These are phyloP conservation scores for Drosophila erecta DNA, from an alignment of 1,140 invertebrate genomes.

Conservation along the genomic window DNA sequence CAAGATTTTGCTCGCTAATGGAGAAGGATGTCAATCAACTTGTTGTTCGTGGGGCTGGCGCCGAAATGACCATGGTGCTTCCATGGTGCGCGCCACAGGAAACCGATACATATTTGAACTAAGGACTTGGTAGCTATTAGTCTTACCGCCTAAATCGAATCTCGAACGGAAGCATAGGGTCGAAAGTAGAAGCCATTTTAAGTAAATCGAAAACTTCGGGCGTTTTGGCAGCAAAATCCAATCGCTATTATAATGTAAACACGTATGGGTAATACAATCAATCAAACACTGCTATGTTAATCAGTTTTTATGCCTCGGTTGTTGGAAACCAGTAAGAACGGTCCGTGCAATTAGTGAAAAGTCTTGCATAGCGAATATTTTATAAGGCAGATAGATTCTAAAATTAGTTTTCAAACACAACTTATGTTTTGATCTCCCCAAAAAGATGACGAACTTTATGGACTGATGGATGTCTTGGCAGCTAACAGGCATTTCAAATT, in stretches of 20 bases:
- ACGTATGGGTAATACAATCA: conserved; percentile 61
- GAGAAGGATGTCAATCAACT: conserved; percentile 67
- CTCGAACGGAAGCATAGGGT: conserved; percentile 46
- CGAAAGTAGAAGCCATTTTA: conserved; percentile 42
- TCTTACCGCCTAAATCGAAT: conserved; percentile 68
- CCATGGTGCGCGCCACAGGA: conserved; percentile 45
- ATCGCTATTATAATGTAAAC: conserved; percentile 43
- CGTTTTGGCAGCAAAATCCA: conserved; percentile 21
- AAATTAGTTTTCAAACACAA: conserved; percentile 28
- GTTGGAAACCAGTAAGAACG: conserved; percentile 28
- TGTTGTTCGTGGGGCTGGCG: conserved; percentile 55
- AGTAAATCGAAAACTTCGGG: conserved; percentile 11
- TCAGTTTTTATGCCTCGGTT: conserved; percentile 66
- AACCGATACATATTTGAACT: conserved; percentile 80
- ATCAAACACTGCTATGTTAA: conserved; percentile 65
- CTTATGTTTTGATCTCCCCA: conserved; percentile 27
- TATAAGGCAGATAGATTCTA: conserved; percentile 54
- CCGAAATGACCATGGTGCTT: not conserved
- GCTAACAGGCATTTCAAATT: conserved; percentile 13
- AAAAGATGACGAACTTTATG: not conserved
- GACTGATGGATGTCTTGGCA: conserved; percentile 3
- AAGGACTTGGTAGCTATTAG: conserved; percentile 79
- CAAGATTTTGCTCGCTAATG: conserved; percentile 72
- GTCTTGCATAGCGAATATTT: conserved; percentile 69
- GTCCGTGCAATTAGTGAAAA: conserved; percentile 79